Conservation (phyloP, 2,888 invertebrate species). For the Drosophila antonietae region DNA sequence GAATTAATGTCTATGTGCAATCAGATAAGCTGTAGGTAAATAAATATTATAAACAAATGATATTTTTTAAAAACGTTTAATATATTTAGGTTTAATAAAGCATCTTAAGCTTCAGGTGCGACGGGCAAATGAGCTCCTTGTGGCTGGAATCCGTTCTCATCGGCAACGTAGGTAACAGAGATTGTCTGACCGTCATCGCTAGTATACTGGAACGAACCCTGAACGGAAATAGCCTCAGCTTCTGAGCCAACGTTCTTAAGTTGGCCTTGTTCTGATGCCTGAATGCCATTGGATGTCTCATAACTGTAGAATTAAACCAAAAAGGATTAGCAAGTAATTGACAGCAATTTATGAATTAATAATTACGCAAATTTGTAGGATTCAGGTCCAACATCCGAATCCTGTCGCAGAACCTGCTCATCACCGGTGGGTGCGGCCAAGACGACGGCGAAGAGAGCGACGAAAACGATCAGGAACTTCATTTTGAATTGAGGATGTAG, state of each 20-base stretch:
- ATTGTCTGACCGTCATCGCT: constrained; percentile 65
- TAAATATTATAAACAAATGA: background rate
- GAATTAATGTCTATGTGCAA: background rate
- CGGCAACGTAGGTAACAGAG: constrained; percentile 69
- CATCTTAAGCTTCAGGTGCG: constrained; percentile 9
- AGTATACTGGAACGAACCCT: constrained; percentile 63
- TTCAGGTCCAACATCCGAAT: constrained; percentile 83
- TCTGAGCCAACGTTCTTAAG: constrained; percentile 64
- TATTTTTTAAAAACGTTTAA: constrained; percentile 47
- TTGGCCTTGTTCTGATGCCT: constrained; percentile 54
- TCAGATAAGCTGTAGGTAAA: background rate
- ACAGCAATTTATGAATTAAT: background rate
- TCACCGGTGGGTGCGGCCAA: constrained; percentile 48
- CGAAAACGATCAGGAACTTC: constrained; percentile 71
- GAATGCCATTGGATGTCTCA: constrained; percentile 74
- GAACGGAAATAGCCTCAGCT: constrained; percentile 65
- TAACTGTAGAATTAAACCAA: constrained; percentile 3
- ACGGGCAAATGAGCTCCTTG: constrained; percentile 76
- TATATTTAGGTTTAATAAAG: constrained; percentile 22
- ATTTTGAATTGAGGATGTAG: constrained; percentile 47
- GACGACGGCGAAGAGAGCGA: constrained; percentile 66
- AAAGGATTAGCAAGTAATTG: constrained; percentile 4
- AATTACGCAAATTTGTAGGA: constrained; percentile 84
- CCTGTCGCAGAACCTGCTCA: background rate
- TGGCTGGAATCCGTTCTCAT: constrained; percentile 86